Base-by-base conservation (phyloP, 2,113 vertebrate genomes). In the Callocephalon fimbriatum region DNA sequence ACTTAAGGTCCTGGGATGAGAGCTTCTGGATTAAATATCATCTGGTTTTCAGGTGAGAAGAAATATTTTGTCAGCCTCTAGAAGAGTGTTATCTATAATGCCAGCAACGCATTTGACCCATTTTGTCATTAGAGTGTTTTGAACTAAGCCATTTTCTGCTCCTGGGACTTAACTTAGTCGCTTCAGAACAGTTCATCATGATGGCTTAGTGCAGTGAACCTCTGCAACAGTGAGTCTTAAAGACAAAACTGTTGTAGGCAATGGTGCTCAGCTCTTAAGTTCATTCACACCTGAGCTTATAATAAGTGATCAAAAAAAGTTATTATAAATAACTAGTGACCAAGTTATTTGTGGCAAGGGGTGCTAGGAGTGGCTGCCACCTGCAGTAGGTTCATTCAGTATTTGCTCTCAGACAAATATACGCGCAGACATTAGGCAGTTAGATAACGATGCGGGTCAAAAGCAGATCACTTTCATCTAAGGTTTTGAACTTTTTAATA, bases 391-490 rank as follows among this genome's bases (percentile, higher is more conserved):
- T 62, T 62, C 29, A 45, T 56, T 37, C 68, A 54, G 6, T 27
- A 25, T 73, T 72, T 90, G 12, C 40, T 81, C 15, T 56, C 31
- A 26, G 47, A 19, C 13, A 87, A 47, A 51, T 40, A 42, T 45
- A 45, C 7, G 1, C 53, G 50, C 58, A 67, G n/a, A 12, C 9
- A 15, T 23, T 38, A 54, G 29, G 47, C 50, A 67, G 68, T 22
- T 53, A 37, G 15, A 10, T 23, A 76, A 15, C 0, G 3, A 37
- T 13, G 10, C 3, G 2, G 2, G 5, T 32, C 73, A 54, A 84
- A 48, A 74, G 25, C 37, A 81, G 61, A 31, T 17, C 0, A 0
- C 20, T 51, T 78, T 67, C 4, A 6, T 51, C 14, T n/a, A 42
- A 85, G 16, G 6, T 66, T 68, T 54, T 58, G 47, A n/a, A 47